Evolutionary conservation across 2,113 vertebrate species (phyloP).

Genomic region (Chaetops frenatus): DNA sequence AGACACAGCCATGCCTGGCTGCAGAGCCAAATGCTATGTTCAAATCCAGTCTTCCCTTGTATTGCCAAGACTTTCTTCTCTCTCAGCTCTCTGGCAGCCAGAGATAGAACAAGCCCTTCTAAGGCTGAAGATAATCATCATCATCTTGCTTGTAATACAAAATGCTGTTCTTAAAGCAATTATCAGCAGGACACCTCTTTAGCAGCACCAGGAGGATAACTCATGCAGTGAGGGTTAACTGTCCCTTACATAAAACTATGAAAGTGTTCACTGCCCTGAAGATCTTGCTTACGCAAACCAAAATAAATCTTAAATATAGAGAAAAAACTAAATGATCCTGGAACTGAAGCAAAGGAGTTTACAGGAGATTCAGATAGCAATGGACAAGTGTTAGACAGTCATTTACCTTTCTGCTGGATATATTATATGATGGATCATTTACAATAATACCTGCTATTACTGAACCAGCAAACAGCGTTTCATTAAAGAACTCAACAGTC

Average conservation of each 20-base stretch:
- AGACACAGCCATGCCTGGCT: not conserved
- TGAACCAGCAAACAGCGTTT: not conserved
- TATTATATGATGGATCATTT: not conserved
- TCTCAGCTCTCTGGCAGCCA: not conserved
- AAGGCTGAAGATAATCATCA: not conserved
- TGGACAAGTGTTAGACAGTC: not conserved
- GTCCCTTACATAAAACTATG: not conserved
- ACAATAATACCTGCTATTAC: conserved; percentile 1
- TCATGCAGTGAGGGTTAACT: conserved; percentile 43
- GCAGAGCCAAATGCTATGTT: not conserved
- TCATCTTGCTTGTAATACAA: conserved; percentile 1
- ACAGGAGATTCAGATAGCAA: not conserved
- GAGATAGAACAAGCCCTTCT: not conserved
- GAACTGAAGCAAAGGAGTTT: not conserved
- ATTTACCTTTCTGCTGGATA: not conserved
- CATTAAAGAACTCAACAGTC: conserved; percentile 5
- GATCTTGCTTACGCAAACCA: conserved; percentile 22
- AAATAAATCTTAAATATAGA: conserved; percentile 24
- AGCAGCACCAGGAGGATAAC: conserved; percentile 11
- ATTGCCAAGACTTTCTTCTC: not conserved
- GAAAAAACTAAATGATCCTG: conserved; percentile 43
- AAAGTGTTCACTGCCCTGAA: not conserved
- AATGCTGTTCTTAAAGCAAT: conserved; percentile 21
- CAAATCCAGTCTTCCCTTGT: not conserved
- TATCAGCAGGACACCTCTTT: conserved; percentile 39